phyloP scores from a whole-genome alignment of 2,888 invertebrate species.

The Disparrhopalites patrizii region DNA sequence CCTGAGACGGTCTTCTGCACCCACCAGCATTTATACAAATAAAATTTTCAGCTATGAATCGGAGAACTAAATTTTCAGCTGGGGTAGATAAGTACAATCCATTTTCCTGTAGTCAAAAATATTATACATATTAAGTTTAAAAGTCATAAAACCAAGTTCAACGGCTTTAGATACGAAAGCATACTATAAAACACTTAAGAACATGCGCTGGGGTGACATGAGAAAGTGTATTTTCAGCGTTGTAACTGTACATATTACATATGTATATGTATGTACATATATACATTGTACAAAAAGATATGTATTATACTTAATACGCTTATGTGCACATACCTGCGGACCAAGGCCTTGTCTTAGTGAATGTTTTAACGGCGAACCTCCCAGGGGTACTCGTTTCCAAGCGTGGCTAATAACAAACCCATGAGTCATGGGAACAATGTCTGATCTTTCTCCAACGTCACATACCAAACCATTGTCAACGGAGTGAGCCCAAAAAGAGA shows the following conservation, averaged over 20 bases:
- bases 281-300: too few species aligned
- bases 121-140: too few species aligned
- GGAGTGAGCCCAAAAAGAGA: slow-evolving; percentile 59
- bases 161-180: too few species aligned
- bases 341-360: slow-evolving; percentile 47
- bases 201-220: too few species aligned
- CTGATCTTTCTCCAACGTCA: slow-evolving; percentile 57
- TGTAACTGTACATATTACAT: too few species aligned
- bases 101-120: slow-evolving; percentile 38
- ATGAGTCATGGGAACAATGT: slow-evolving; percentile 48
- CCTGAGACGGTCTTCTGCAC: slow-evolving; percentile 44
- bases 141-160: too few species aligned
- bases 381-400: slow-evolving; percentile 41
- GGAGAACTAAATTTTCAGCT: slow-evolving; percentile 46
- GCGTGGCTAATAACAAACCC: slow-evolving; percentile 47
- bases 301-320: too few species aligned
- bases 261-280: too few species aligned
- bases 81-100: slow-evolving; percentile 48
- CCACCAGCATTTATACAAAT: slow-evolving; percentile 42
- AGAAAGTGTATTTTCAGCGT: too few species aligned
- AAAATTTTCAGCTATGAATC: slow-evolving; percentile 48
- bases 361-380: slow-evolving; percentile 45
- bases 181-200: too few species aligned
- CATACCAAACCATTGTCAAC: slow-evolving; percentile 59
- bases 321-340: slow-evolving; percentile 41